Conservation (phyloP, 1,140 invertebrate species). For the Drosophila tropicalis region DNA sequence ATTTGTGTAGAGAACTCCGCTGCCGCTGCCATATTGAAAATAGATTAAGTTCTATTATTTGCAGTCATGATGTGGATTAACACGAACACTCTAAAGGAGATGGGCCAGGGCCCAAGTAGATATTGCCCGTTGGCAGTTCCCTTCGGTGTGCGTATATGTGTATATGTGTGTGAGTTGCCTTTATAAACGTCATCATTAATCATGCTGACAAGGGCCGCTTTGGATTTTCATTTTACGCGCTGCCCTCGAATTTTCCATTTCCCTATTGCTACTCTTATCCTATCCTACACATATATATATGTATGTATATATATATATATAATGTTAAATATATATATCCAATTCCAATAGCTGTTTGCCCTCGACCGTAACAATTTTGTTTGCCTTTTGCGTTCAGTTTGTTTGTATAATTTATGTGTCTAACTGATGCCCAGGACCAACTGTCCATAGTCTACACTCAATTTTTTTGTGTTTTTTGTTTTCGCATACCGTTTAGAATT, state of each 20-base stretch:
- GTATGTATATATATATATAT: background rate
- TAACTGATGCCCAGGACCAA: conserved; percentile 42
- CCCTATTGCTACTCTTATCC: conserved; percentile 31
- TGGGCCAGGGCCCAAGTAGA: background rate
- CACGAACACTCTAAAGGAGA: conserved; percentile 63
- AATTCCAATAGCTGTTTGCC: conserved; percentile 43
- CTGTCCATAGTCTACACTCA: conserved; percentile 28
- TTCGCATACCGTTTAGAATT: background rate
- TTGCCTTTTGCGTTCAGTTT: conserved; percentile 56
- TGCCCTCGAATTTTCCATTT: conserved; percentile 35
- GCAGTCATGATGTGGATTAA: conserved; percentile 82
- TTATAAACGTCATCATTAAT: conserved; percentile 82
- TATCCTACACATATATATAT: conserved; percentile 29
- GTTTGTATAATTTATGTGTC: conserved; percentile 74
- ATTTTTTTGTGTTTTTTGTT: conserved; percentile 16
- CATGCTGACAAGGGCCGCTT: conserved; percentile 74
- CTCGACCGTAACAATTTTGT: conserved; percentile 58
- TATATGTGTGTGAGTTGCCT: conserved; percentile 36
- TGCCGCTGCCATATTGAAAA: conserved; percentile 77
- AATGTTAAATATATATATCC: conserved; percentile 33
- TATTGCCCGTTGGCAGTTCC: conserved; percentile 12
- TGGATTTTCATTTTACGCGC: conserved; percentile 75
- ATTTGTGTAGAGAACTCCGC: conserved; percentile 70
- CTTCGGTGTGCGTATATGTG: background rate
- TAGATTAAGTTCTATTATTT: conserved; percentile 82